Percentiles rank a stretch among this genome's conserved stretches.
Evolutionary conservation across 23 tunicate species (phyloP).

Genomic region (Styela clava): DNA sequence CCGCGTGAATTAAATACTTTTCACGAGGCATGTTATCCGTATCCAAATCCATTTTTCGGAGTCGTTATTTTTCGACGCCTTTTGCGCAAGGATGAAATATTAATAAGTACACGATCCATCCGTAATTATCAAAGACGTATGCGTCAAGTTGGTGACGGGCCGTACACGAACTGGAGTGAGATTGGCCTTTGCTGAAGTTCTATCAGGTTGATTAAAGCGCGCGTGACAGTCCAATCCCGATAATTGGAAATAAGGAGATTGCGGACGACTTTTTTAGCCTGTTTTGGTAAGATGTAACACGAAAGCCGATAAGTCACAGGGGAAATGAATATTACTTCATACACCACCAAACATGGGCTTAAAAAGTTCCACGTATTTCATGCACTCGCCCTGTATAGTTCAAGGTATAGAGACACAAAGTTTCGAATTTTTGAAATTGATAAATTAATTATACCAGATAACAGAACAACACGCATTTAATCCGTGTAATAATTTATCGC

Average conservation of each 20-base stretch:
- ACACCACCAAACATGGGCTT: no score
- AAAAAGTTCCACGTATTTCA: no score
- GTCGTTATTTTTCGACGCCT: not conserved
- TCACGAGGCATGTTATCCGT: not conserved
- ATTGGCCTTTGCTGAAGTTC: not conserved
- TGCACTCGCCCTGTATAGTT: no score
- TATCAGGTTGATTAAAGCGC: not conserved
- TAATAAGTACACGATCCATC: conserved; percentile 2
- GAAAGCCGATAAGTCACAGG: no score
- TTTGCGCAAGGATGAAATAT: conserved; percentile 7
- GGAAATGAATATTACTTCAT: no score
- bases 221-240: not conserved
- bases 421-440: not conserved
- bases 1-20: not conserved
- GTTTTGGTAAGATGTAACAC: no score
- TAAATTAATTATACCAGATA: not conserved
- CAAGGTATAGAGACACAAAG: no score
- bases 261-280: not conserved
- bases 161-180: not conserved
- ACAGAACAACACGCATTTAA: not conserved
- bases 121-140: conserved; percentile 12
- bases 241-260: not conserved
- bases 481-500: not conserved
- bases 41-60: not conserved
- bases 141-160: not conserved